Base-by-base conservation (phyloP, 2,113 vertebrate genomes). In the Seriola aureovittata region DNA sequence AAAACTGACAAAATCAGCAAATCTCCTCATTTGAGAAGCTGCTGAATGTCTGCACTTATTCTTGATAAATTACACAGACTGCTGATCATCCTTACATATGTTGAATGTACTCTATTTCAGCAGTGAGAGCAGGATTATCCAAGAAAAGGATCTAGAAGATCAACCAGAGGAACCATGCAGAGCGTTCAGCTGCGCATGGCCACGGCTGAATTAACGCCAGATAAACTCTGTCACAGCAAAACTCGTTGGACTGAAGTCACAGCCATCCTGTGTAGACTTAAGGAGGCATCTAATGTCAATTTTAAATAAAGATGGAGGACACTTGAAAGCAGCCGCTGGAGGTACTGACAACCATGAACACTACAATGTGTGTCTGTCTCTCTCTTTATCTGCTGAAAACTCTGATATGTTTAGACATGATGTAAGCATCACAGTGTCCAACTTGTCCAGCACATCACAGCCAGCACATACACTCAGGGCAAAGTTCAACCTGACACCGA, bases 71-170 rank as follows among this genome's bases (percentile, higher is more conserved):
- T 8, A 7, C 48, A 19, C 14, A 19, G 19, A 21, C 19, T 17
- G 19, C 48, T 9, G 50, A 52, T n/a, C 8, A 52, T 57, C 40
- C 50, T 52, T 12, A 38, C 71, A 76, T n/a, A 63, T 32, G 87
- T 63, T 60, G 70, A 77, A 78, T 29, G 29, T 29, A 29, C 40
- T 72, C 80, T 38, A 23, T 71, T 75, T 63, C 48, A 76, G 62
- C 78, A 72, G 42, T 21, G 67, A 78, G 38, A 72, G 77, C 66
- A 32, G 36, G 88, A 93, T 92, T 84, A 91, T 82, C 84, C 84
- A 44, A 46, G 58, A 71, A 66, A 71, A 82, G 64, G 48, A 76
- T 73, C 21, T 44, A 32, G 66, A 71, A 76, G 72, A 77, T 85
- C 88, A 74, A 66, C 58, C 25, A 36, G 36, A 48, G 65, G 48